Evolutionary conservation across 92 coral and sea anemone genomes (phyloP), one percentile per base, ranked within the genome.

Genomic region (Porites lobata): DNA sequence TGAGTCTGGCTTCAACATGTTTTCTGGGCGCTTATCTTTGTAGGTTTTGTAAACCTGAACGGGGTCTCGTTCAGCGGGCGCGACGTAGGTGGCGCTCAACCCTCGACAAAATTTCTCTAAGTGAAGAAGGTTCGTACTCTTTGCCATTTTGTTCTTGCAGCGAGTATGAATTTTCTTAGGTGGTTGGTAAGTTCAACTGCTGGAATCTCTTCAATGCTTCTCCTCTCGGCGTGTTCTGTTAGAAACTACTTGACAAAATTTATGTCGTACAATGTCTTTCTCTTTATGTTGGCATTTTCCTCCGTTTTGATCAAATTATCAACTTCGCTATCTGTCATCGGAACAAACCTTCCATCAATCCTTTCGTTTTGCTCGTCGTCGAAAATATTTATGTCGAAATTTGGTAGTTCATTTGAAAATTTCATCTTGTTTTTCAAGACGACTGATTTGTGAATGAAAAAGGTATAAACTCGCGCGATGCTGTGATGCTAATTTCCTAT

Each of bases 31-130:
- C 22, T 21, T 21, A 21, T 26, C 56, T 20, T 69, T 83, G 87
- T 68, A 70, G 50, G 66, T 1, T 76, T 83, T 83, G 79, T 52
- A 83, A 52, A 70, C 58, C 26, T 47, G 56, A 69, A 83, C 58
- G 12, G 84, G 87, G 73, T 86, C 80, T 65, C 82, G 57, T 19
- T 90, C 90, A 63, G 77, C 38, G 0, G 65, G 65, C 65, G 65
- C n/a, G 65, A 59, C 65, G 15, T 59, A 59, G 56, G 56, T 52
- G 56, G 56, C 56, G 56, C 56, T 52, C 56, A 52, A 52, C 56
- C 7, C 56, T 52, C 56, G 56, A 52, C 56, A 52, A 52, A 53
- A 53, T 53, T 53, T 4, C 57, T 53, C 57, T 53, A 53, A 53
- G 57, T 53, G 57, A 53, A 53, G 57, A 53, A 59, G 65, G 65